phyloP scores from a whole-genome alignment of 2,888 invertebrate species.

The Phoronis australis region DNA sequence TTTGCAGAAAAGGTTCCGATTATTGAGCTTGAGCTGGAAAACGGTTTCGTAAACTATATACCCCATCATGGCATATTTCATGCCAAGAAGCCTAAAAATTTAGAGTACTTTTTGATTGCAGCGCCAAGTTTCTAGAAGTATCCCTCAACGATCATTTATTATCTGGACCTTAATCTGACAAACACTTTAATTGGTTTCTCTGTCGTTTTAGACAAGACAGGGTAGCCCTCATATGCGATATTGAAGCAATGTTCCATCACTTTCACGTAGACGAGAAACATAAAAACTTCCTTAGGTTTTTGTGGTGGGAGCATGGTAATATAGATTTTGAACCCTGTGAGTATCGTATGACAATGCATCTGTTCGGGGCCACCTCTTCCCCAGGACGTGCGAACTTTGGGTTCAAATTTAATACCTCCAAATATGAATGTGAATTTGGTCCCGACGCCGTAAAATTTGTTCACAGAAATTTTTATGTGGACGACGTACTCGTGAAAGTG shows the following conservation, averaged over 20 bases:
- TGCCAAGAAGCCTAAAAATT: not conserved
- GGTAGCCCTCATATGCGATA: not conserved
- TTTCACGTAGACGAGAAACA: constrained; percentile 3
- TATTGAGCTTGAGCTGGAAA: not conserved
- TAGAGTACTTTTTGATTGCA: not conserved
- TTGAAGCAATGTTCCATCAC: constrained; percentile 9
- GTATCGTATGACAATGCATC: constrained; percentile 2
- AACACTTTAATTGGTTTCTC: not conserved
- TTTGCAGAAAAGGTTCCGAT: not conserved
- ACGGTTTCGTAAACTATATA: not conserved
- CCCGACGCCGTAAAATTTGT: constrained; percentile 4
- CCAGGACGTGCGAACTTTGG: constrained; percentile 17
- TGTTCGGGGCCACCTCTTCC: constrained; percentile 18
- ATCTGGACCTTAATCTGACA: not conserved
- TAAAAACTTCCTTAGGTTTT: constrained; percentile 6
- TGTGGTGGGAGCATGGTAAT: constrained; percentile 8
- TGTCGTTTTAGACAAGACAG: not conserved
- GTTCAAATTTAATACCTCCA: constrained; percentile 10
- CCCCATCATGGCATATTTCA: not conserved
- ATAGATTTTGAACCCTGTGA: not conserved
- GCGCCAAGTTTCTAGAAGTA: not conserved
- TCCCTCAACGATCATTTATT: not conserved
- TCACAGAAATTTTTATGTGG: constrained; percentile 11
- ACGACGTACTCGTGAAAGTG: constrained; percentile 15
- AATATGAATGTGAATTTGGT: constrained; percentile 1